Conservation (phyloP, 2,888 invertebrate species). For the Morinoia aosen region DNA sequence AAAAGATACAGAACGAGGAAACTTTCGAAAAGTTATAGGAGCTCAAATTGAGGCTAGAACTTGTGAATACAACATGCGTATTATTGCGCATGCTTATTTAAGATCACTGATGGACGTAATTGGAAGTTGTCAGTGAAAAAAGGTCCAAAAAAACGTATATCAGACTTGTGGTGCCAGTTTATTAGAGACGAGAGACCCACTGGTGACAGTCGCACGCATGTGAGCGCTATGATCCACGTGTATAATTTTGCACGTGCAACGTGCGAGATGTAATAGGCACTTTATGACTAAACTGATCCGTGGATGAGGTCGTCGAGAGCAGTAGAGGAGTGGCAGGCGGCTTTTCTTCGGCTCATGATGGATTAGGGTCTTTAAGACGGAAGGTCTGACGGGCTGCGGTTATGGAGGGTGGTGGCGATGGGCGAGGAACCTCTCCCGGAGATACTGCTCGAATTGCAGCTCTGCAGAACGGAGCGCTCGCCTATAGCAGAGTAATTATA, state of each 20-base stretch:
- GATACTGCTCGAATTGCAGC: not conserved
- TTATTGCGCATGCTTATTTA: not conserved
- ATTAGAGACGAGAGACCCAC: not conserved
- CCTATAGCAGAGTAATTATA: not conserved
- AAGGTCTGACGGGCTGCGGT: not conserved
- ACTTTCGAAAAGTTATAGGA: no score
- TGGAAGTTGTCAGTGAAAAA: not conserved
- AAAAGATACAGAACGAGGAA: not conserved
- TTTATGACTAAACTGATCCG: not conserved
- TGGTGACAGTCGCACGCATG: not conserved
- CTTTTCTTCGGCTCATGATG: slow-evolving; percentile 4
- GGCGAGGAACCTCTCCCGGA: not conserved
- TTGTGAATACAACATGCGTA: not conserved
- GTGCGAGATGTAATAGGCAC: not conserved
- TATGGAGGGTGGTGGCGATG: not conserved
- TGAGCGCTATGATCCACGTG: not conserved
- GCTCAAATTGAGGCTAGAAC: no score
- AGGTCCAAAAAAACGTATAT: not conserved
- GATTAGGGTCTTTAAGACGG: not conserved
- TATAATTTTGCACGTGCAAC: not conserved
- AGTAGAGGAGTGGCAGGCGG: not conserved
- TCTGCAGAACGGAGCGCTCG: not conserved
- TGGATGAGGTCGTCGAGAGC: not conserved
- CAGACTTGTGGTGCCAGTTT: not conserved
- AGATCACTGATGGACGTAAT: not conserved